Evolutionary conservation across 2,797 vertebrate species (phyloP), one percentile per base, ranked within the genome.

Genomic region (Parotocinclus haroldoi): DNA sequence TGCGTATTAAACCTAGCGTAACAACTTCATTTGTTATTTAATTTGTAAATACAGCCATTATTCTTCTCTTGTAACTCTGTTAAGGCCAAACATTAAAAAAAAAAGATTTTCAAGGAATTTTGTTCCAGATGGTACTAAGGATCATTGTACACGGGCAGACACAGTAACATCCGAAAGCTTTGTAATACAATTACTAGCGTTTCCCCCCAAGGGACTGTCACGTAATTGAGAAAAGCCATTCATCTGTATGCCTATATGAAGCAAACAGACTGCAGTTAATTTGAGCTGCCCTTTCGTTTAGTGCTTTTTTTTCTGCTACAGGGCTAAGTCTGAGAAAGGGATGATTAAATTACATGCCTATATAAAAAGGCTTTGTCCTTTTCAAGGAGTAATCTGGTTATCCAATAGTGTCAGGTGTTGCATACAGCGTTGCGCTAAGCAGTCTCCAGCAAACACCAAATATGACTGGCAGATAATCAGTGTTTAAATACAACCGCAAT

Each of bases 301-400:
- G 79, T 73, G 67, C 79, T 48, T 82, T 76, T 82, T 76, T 78
- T 86, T 82, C 76, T 27, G 27, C 74, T 88, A 85, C 78, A 74
- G 89, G 83, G 86, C 78, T 74, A 73, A 77, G 66, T 78, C 79
- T 81, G 85, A 92, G 86, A 78, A 76, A 78, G 80, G 82, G 81
- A 84, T 93, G 90, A 92, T 78, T 42, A 69, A 85, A 89, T 92
- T 64, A 58, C 75, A 58, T 89, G 71, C 74, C 68, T 79, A 78
- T 73, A 67, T 77, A 76, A 54, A 18, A 66, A 39, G 16, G 63
- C 74, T 85, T 82, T 88, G 89, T 63, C 27, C 84, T 82, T 92
- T 91, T 89, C 74, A 59, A 58, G 81, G 76, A 68, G 44, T 42
- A 80, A 80, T 0, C 80, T 75, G 73, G 18, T 75, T 51, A 80